Conservation (phyloP, 1,140 invertebrate species). For the Pantala flavescens region DNA sequence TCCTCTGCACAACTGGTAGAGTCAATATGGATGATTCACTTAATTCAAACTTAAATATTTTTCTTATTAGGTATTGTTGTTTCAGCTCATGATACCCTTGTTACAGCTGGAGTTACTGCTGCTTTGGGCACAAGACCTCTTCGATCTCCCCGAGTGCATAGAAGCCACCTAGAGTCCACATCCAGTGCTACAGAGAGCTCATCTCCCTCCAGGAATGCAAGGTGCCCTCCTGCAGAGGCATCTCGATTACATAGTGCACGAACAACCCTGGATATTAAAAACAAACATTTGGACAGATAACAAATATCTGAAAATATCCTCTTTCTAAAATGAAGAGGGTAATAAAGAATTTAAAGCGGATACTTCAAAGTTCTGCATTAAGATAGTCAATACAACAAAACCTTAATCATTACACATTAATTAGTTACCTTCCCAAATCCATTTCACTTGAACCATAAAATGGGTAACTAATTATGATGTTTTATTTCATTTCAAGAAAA, state of each 20-base stretch:
- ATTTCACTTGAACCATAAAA: no score
- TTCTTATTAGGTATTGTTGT: background rate
- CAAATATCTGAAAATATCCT: background rate
- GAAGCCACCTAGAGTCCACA: conserved; percentile 62
- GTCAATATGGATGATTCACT: no score
- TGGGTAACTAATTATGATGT: no score
- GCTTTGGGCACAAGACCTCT: conserved; percentile 65
- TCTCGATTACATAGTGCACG: conserved; percentile 59
- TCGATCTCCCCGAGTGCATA: conserved; percentile 63
- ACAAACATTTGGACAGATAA: conserved; percentile 20
- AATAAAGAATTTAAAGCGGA: no score
- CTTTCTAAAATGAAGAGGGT: conserved; percentile 22
- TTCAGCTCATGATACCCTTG: conserved; percentile 5
- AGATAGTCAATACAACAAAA: no score
- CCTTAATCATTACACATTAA: no score
- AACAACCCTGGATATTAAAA: conserved; percentile 49
- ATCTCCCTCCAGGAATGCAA: conserved; percentile 69
- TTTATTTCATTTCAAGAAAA: no score
- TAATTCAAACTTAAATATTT: no score
- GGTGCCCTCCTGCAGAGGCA: conserved; percentile 61
- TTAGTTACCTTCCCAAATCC: no score
- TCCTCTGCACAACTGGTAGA: no score
- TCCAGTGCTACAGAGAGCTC: conserved; percentile 59
- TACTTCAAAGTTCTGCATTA: no score
- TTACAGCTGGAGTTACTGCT: conserved; percentile 44